Base-by-base conservation (phyloP, 2,113 vertebrate genomes). In the Nothocercus julius region DNA sequence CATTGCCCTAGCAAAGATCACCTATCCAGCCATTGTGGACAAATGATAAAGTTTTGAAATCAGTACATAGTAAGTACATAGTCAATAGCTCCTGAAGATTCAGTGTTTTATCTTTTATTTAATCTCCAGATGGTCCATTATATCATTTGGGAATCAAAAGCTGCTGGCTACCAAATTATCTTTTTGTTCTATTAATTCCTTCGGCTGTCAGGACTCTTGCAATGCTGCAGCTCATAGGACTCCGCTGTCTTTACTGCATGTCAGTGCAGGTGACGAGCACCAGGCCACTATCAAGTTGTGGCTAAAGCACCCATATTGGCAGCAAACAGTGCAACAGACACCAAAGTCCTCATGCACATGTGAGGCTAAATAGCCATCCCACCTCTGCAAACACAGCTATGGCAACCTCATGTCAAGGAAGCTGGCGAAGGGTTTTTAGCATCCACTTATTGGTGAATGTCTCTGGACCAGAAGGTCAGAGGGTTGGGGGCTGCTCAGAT, bases 401-500 rank as follows among this genome's bases (percentile, higher is more conserved):
- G 2, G 5, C 81, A 44, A 0, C 47, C 36, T 34, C 9, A 17
- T 32, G 28, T 58, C 21, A 2, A 5, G 45, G 36, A 62, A 51
- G 59, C 11, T 2, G 5, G 53, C 32, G 36, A 64, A 79, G 20
- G 40, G 34, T 8, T 61, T 90, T 34, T 54, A 87, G 61, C 91
- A 93, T 45, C 74, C 9, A 3, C 64, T 51, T 13, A 1, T 20
- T 5, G 22, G 19, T 45, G 81, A 25, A 3, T 85, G 87, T 54
- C 80, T 76, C 69, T 4, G 0, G 92, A 97, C 92, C 92, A 90
- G 91, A 92, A 96, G 97, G 97, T 98, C 97, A 98, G 85, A 97
- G 97, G 97, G 96, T 68, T 82, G 47, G 94, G 93, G 85, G 94
- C 93, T 74, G 90, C 96, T 97, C 95, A 82, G 89, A 89, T 95